Conservation (phyloP, 2,888 invertebrate species). For the Platynereis dumerilii region DNA sequence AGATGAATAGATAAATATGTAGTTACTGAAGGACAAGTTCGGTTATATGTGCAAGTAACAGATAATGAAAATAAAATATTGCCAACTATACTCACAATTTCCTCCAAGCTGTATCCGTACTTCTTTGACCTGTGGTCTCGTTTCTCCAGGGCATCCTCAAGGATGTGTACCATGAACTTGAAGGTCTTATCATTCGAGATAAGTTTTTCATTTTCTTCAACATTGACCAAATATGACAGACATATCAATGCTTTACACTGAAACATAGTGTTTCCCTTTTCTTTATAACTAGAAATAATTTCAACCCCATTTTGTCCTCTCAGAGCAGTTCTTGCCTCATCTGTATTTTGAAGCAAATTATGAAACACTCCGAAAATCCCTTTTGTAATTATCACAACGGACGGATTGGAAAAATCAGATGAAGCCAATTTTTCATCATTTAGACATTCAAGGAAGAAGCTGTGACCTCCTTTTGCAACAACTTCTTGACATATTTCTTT, state of each 20-base stretch:
- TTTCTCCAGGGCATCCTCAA: not conserved
- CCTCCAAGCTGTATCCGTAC: not conserved
- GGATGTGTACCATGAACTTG: not conserved
- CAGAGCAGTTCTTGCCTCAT: not conserved
- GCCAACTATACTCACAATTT: not conserved
- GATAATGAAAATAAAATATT: too few species aligned
- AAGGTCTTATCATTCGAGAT: not conserved
- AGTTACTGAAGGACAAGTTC: too few species aligned
- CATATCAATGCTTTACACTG: constrained; percentile 5
- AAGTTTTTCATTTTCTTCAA: not conserved
- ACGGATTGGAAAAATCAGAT: not conserved
- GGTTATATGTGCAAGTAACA: too few species aligned
- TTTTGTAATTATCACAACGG: not conserved
- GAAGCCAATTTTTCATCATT: not conserved
- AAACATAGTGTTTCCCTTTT: not conserved
- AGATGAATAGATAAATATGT: too few species aligned
- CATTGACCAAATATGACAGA: not conserved
- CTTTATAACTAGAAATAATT: not conserved
- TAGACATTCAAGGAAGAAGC: not conserved
- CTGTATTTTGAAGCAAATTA: not conserved
- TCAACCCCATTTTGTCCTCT: constrained; percentile 1
- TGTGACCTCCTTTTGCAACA: not conserved
- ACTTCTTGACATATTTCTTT: not conserved
- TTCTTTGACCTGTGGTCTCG: not conserved
- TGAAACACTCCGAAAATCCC: constrained; percentile 2